A percentile compares a stretch with the other conserved stretches of the same genome.
Evolutionary conservation across 1,140 invertebrate genomes (phyloP).

Genomic region (Formica selysi): DNA sequence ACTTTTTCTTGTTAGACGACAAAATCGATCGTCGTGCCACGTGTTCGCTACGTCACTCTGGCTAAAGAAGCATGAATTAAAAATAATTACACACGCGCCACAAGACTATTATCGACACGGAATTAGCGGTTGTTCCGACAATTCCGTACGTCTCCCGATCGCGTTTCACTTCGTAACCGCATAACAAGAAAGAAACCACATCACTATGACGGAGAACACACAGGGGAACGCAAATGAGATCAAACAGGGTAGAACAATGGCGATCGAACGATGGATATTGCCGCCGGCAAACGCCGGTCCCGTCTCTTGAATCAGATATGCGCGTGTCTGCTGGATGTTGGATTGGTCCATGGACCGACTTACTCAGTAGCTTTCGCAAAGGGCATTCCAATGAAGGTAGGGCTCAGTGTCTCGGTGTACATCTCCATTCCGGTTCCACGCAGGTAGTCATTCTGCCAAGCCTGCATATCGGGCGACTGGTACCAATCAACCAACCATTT

Average conservation of each 20-base stretch:
- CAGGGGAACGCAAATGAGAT: slow-evolving; percentile 12
- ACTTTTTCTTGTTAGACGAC: slow-evolving; percentile 48
- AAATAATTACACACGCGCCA: slow-evolving; percentile 58
- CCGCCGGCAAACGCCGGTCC: background rate
- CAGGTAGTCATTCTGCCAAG: slow-evolving; percentile 99
- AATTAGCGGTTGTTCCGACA: slow-evolving; percentile 39
- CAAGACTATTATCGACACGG: slow-evolving; percentile 31
- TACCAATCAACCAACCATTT: slow-evolving; percentile 87
- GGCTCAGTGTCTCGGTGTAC: slow-evolving; percentile 99
- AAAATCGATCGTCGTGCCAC: slow-evolving; percentile 55
- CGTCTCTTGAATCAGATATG: slow-evolving; percentile 75
- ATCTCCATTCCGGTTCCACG: slow-evolving; percentile 99
- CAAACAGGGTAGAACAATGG: slow-evolving; percentile 1
- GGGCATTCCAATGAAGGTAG: slow-evolving; percentile 98
- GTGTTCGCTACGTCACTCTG: slow-evolving; percentile 53
- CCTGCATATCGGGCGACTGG: slow-evolving; percentile 96
- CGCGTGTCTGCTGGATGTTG: slow-evolving; percentile 71
- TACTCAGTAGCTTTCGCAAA: slow-evolving; percentile 99
- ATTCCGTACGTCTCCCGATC: slow-evolving; percentile 7
- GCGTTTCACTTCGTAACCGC: background rate
- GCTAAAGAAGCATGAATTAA: slow-evolving; percentile 58
- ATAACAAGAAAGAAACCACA: slow-evolving; percentile 6
- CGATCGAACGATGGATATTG: slow-evolving; percentile 11
- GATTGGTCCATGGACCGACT: slow-evolving; percentile 89
- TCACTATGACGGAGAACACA: slow-evolving; percentile 10